Evolutionary conservation across 1,140 invertebrate species (phyloP).

Genomic region (Brachionus manjavacas): DNA sequence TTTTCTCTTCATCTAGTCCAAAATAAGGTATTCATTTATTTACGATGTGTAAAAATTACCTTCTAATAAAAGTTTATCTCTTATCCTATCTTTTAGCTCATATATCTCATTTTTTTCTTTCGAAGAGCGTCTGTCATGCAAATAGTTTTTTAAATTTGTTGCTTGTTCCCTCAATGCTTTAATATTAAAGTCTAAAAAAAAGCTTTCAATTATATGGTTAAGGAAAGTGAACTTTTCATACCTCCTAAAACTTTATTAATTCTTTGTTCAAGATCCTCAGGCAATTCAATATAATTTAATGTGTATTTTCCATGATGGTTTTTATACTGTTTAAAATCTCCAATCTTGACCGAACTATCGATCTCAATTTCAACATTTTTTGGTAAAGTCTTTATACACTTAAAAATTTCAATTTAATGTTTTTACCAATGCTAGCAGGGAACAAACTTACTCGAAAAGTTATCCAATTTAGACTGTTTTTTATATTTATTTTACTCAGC

Average conservation of each 20-base stretch:
- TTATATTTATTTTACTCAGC: neutral
- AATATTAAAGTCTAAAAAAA: neutral
- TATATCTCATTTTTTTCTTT: conserved; percentile 21
- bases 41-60: neutral
- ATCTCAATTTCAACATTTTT: conserved; percentile 1
- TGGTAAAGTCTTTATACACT: conserved; percentile 20
- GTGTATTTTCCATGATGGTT: conserved; percentile 28
- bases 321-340: neutral
- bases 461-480: neutral
- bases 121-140: neutral
- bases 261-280: neutral
- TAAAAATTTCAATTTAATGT: neutral
- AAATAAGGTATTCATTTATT: neutral
- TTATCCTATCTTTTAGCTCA: neutral
- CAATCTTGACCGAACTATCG: neutral
- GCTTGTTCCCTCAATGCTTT: neutral
- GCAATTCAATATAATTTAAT: neutral
- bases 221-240: neutral
- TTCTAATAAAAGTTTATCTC: neutral
- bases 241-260: conserved; percentile 15
- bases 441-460: neutral
- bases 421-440: neutral
- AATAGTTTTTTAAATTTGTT: neutral
- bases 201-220: neutral
- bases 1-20: neutral